Evolutionary conservation across 2,113 vertebrate genomes (phyloP), one percentile per base, ranked within the genome.

Genomic region (Cromileptes altivelis): DNA sequence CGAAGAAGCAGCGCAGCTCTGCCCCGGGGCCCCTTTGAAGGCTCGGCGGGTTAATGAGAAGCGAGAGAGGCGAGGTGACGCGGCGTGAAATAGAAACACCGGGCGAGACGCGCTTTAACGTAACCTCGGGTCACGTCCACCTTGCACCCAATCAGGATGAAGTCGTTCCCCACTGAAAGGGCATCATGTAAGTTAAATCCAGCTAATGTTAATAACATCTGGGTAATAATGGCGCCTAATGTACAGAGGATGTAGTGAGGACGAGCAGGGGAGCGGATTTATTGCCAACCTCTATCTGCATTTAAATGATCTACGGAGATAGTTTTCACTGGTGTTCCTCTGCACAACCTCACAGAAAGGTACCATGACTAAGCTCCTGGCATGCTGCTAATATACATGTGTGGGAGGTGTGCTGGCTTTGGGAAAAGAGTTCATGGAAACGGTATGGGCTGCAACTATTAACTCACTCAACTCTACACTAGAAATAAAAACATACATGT

Each of bases 11-110:
- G 82, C 17, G 50, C 70, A 63, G 85, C 67, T 67, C 21, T 14
- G 33, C 76, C 50, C 62, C 6, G 13, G 63, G 75, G 67, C 37
- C 37, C 74, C 33, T 87, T 79, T 30, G 25, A 81, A 69, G 80
- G 88, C 78, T 86, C 2, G 50, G 60, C 14, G 67, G 84, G 91
- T 92, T 92, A 92, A 93, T 91, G 89, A 91, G 90, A 82, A 90
- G 86, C 74, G 13, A 82, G 87, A 85, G 80, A 57, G 87, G 53
- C 60, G 82, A 90, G 91, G 88, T 90, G 90, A 88, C 81, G 77
- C 14, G 80, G 91, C 89, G 85, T 91, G 88, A 92, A 93, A 93
- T 91, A 67, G 88, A 92, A 89, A 90, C 80, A 67, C 70, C 84
- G 63, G 37, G 65, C 72, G 78, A 82, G 78, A 85, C 64, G 50